These are phyloP conservation scores for Campopleginae sp. DNA, from an alignment of 2,888 invertebrate species.

Conservation along the genomic window DNA sequence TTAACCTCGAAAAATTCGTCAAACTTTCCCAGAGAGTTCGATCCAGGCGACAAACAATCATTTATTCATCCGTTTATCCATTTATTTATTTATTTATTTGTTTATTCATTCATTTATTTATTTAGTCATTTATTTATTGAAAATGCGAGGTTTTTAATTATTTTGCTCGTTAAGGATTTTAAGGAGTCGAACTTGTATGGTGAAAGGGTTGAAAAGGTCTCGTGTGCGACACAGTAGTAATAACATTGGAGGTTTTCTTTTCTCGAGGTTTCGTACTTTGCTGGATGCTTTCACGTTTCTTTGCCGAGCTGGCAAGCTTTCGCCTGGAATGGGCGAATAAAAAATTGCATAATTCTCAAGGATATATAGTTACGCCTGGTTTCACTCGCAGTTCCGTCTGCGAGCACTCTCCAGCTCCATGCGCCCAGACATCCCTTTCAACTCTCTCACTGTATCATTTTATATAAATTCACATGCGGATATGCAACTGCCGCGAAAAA, in stretches of 20 bases:
- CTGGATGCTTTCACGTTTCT: slow-evolving; percentile 24
- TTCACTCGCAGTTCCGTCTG: slow-evolving; percentile 35
- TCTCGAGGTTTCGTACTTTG: slow-evolving; percentile 24
- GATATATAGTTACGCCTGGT: slow-evolving; percentile 22
- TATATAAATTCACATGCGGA: neutral
- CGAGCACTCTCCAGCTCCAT: slow-evolving; percentile 17
- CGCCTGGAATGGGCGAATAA: neutral
- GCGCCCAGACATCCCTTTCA: slow-evolving; percentile 22
- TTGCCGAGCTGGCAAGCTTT: neutral
- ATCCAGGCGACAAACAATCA: neutral
- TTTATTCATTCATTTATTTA: too few species aligned
- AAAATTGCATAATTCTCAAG: slow-evolving; percentile 41
- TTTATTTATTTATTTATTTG: too few species aligned
- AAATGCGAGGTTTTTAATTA: neutral
- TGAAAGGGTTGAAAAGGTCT: neutral
- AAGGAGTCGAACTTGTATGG: neutral
- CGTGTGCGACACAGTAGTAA: neutral
- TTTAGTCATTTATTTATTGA: too few species aligned
- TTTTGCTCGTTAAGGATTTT: neutral
- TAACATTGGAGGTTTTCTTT: slow-evolving; percentile 29
- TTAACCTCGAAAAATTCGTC: too few species aligned
- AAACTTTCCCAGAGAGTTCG: neutral
- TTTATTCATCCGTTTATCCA: neutral
- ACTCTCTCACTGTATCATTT: neutral
- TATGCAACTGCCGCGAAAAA: neutral